Evolutionary conservation across 2,888 invertebrate species (phyloP), one percentile per base, ranked within the genome.

Genomic region (Epistrophella euchroma): DNA sequence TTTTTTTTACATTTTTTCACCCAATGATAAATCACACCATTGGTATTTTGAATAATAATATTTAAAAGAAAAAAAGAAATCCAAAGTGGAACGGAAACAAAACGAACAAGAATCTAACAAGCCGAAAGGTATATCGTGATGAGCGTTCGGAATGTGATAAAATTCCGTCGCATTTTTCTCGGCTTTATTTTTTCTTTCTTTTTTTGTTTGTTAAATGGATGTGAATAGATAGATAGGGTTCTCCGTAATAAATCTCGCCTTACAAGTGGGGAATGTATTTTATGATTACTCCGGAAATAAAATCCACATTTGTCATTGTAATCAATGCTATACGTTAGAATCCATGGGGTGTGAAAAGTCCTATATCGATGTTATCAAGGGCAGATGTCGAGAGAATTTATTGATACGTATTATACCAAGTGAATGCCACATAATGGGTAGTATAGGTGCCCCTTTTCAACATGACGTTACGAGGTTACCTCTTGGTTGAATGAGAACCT

Each of bases 281-380:
- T 80, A 85, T 76, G 76, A 80, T 81, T 77, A 72, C 72, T 80
- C 66, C 76, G 81, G 85, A 85, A 85, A 76, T 81, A 85, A 85
- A 85, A 72, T 85, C 80, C 76, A 81, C 81, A 81, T 85, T 85
- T 85, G 81, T 85, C 85, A 85, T 81, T 81, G 85, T 80, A 80
- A 85, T 85, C 84, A 75, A 80, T 80, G 75, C 64, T 58, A 52
- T 56, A 64, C 35, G 19, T 60, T 68, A 58, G 70, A 40, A 28
- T 60, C 40, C 62, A 64, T 40, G 50, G 55, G 55, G 78, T 73
- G 74, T 74, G 74, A 74, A 79, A 70, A 74, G 32, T 73, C 60
- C 50, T 66, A 40, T 58, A 50, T 73, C 58, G 19, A 55, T 58
- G 62, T 70, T 70, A 78, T 75, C 47, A 64, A 64, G 60, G 50